These are phyloP conservation scores for Hetaerina titia DNA, from an alignment of 2,888 invertebrate genomes.

Conservation along the genomic window DNA sequence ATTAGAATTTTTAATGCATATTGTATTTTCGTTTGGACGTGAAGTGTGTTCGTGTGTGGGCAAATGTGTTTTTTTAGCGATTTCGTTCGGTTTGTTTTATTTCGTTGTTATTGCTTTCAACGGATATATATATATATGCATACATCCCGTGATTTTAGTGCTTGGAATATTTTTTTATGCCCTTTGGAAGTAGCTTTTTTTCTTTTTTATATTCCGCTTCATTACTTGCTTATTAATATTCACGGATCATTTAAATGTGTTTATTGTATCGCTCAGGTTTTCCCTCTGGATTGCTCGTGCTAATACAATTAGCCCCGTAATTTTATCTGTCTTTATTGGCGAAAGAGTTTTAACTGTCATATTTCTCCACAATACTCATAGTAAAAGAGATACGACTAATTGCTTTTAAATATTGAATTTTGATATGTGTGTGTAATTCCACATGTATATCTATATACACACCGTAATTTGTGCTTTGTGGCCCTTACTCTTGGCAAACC, in stretches of 20 bases:
- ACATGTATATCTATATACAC: neutral
- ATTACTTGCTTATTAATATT: slow-evolving; percentile 32
- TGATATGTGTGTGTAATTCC: neutral
- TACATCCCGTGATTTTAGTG: neutral
- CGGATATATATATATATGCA: neutral
- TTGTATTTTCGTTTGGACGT: neutral
- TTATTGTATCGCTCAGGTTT: slow-evolving; percentile 2
- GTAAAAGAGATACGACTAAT: neutral
- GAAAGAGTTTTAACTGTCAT: neutral
- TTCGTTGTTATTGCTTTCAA: neutral
- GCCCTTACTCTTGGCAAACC: no score
- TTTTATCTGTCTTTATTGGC: neutral
- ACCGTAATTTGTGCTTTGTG: no score
- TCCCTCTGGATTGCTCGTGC: neutral
- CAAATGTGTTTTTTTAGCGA: neutral
- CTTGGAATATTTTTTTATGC: neutral
- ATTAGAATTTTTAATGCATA: neutral
- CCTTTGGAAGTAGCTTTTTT: neutral
- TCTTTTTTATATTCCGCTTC: neutral
- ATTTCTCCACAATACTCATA: neutral
- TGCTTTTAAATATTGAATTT: neutral
- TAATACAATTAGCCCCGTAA: neutral
- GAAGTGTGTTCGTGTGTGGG: neutral
- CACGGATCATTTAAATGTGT: slow-evolving; percentile 7
- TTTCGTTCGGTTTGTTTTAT: neutral